Evolutionary conservation across 2,113 vertebrate genomes (phyloP).

Genomic region (Oryctolagus cuniculus): mOryCun1.1 NC_091433.1:126834001-126834500

Average conservation of each 20-base stretch:
- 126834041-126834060: neutral
- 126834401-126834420: neutral
- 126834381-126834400: neutral
- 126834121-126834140: conserved; percentile 33
- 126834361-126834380: neutral
- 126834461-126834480: neutral
- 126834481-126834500: neutral
- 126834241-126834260: neutral
- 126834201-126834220: neutral
- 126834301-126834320: neutral
- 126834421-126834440: conserved; percentile 32
- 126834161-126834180: neutral
- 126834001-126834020: neutral
- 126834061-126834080: conserved; percentile 17
- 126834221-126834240: neutral
- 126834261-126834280: neutral
- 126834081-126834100: neutral
- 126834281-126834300: conserved; percentile 45
- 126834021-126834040: neutral
- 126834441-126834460: neutral
- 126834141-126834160: neutral
- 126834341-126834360: neutral
- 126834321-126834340: neutral
- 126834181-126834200: conserved; percentile 1
- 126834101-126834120: conserved; percentile 21